Evolutionary conservation across 1,140 invertebrate species (phyloP).

Genomic region (Xylocopa sonorina): DNA sequence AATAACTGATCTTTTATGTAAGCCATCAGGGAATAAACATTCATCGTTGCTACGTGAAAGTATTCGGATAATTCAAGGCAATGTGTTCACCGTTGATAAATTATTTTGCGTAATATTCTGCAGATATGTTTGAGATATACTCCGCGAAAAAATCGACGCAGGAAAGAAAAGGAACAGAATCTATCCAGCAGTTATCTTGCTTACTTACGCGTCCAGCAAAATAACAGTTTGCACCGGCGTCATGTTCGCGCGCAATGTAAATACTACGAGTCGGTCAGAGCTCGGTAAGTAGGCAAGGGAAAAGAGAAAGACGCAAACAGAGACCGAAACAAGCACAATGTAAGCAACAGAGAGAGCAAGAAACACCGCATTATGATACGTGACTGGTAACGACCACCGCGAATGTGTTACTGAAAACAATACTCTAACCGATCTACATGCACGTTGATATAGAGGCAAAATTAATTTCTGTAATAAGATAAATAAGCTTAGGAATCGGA

Average conservation of each 20-base stretch:
- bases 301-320: conserved; percentile 40
- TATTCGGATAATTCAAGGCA: neutral
- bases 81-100: neutral
- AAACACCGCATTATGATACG: conserved; percentile 6
- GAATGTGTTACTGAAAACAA: conserved; percentile 6
- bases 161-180: neutral
- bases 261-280: conserved; percentile 42
- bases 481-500: neutral
- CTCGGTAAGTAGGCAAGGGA: conserved; percentile 33
- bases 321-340: conserved; percentile 7
- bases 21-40: neutral
- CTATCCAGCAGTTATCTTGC: neutral
- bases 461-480: neutral
- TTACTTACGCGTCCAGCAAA: conserved; percentile 50
- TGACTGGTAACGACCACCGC: neutral
- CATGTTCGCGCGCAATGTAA: conserved; percentile 51
- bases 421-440: neutral
- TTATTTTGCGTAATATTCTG: neutral
- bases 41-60: neutral
- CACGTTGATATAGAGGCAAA: neutral
- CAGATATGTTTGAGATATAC: no score
- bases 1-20: conserved; percentile 7
- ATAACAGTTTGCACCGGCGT: conserved; percentile 43
- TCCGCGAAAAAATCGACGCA: neutral
- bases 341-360: conserved; percentile 14